Base-by-base conservation (phyloP, 2,113 vertebrate genomes). In the Labeo catla region DNA sequence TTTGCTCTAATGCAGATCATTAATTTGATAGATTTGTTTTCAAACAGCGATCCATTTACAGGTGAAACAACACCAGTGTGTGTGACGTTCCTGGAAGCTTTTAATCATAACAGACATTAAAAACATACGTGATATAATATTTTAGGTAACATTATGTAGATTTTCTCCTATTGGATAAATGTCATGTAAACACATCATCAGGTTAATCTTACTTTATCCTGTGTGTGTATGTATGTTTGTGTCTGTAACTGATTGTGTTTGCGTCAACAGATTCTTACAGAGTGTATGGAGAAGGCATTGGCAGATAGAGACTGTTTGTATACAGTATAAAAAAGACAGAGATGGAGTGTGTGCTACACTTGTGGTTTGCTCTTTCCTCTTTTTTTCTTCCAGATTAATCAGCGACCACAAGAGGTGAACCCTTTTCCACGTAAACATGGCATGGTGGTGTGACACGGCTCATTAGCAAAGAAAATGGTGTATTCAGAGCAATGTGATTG, bases 391-490 rank as follows among this genome's bases (percentile, higher is more conserved):
- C 49, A 77, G 86, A 84, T 88, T 88, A 91, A 89, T 91, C 89
- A 87, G 80, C 34, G 34, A 54, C 77, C 72, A 43, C 47, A 83
- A 86, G 81, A 87, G 86, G 85, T 90, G 54, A 89, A 76, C 39
- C 49, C 74, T 73, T 85, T 83, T 86, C 78, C 80, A 85, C 85
- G 89, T 92, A 92, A 90, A 89, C 91, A 91, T 79, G 87, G 89
- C 86, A 79, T 63, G 84, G 79, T 72, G 79, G 81, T 77, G 81
- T 45, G 87, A 83, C 61, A 88, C 50, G 88, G 89, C 88, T 76
- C 87, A 90, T 92, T 92, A 87, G 85, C 79, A 81, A 90, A 84
- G 89, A 90, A 89, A 89, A 88, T 88, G 81, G 23, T 61, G 87
- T 76, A 87, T 87, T 86, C 52, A 36, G 84, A 23, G 78, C 76